phyloP scores from a whole-genome alignment of 2,888 invertebrate species.

The Pandemis heparana region DNA sequence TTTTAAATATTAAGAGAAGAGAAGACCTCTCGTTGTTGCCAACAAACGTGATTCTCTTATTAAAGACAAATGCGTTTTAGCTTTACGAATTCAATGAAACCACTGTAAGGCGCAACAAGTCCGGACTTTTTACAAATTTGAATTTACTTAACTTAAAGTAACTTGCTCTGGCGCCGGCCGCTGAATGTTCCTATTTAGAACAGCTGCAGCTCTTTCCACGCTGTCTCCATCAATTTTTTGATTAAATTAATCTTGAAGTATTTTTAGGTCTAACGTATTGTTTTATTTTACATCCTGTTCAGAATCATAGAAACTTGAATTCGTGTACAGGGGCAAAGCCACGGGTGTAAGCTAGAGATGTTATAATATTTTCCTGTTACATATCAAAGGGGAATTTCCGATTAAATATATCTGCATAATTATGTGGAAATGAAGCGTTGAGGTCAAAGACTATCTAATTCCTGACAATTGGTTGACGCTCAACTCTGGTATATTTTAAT shows the following conservation, averaged over 20 bases:
- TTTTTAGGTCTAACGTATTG: not conserved
- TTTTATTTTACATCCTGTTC: not conserved
- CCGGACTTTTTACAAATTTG: not conserved
- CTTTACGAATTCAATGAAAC: not conserved
- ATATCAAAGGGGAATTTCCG: not conserved
- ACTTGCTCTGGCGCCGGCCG: not conserved
- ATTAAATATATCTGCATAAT: not conserved
- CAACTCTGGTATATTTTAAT: not conserved
- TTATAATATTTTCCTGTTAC: not conserved
- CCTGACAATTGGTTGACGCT: not conserved
- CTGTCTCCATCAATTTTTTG: not conserved
- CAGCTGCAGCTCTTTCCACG: not conserved
- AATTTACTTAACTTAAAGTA: slow-evolving; percentile 2
- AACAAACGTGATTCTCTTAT: not conserved
- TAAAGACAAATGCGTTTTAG: not conserved
- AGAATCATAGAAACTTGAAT: not conserved
- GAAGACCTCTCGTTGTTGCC: not conserved
- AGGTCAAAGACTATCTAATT: not conserved
- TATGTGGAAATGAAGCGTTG: no score
- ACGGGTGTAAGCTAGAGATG: no score
- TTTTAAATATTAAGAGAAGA: not conserved
- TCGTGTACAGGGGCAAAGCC: no score
- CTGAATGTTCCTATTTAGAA: slow-evolving; percentile 3
- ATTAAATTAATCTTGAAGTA: not conserved
- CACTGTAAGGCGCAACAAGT: slow-evolving; percentile 6